phyloP scores from a whole-genome alignment of 2,888 invertebrate species.

The Ornithoptera priamus region DNA sequence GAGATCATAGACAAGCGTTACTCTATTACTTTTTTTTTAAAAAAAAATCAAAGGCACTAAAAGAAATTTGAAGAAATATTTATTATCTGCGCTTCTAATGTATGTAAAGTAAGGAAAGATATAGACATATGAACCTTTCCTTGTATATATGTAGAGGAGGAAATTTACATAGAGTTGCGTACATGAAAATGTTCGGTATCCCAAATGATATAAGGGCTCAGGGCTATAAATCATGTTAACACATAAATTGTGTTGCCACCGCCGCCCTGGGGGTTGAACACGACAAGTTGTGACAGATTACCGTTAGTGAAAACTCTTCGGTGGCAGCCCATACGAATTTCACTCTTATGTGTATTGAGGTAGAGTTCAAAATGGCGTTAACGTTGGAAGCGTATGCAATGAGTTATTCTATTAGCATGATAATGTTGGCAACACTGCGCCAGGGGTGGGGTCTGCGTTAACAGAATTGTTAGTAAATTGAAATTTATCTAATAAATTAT shows the following conservation, averaged over 20 bases:
- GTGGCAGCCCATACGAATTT: conserved; percentile 29
- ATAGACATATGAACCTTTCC: too few relatives aligned
- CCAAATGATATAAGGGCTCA: conserved; percentile 50
- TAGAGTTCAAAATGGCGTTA: conserved; percentile 28
- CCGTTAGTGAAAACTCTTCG: conserved; percentile 34
- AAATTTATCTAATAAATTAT: conserved; percentile 78
- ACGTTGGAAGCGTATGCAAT: conserved; percentile 36
- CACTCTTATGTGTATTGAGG: conserved; percentile 30
- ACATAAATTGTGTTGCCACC: conserved; percentile 72
- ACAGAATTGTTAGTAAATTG: conserved; percentile 70
- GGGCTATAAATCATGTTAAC: conserved; percentile 74
- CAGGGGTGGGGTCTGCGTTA: conserved; percentile 52
- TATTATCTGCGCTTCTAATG: too few relatives aligned
- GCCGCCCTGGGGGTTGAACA: conserved; percentile 52
- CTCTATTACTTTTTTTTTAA: too few relatives aligned
- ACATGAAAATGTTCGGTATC: conserved; percentile 31
- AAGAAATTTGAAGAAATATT: too few relatives aligned
- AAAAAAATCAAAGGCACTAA: too few relatives aligned
- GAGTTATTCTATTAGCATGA: conserved; percentile 63
- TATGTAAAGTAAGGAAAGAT: not conserved
- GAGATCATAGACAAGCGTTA: too few relatives aligned
- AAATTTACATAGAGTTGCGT: not conserved
- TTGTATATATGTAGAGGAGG: not conserved
- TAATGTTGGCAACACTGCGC: conserved; percentile 58
- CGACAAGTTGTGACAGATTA: conserved; percentile 44